Base-by-base conservation (phyloP, 2,888 invertebrate genomes). In the Machimus rusticus region DNA sequence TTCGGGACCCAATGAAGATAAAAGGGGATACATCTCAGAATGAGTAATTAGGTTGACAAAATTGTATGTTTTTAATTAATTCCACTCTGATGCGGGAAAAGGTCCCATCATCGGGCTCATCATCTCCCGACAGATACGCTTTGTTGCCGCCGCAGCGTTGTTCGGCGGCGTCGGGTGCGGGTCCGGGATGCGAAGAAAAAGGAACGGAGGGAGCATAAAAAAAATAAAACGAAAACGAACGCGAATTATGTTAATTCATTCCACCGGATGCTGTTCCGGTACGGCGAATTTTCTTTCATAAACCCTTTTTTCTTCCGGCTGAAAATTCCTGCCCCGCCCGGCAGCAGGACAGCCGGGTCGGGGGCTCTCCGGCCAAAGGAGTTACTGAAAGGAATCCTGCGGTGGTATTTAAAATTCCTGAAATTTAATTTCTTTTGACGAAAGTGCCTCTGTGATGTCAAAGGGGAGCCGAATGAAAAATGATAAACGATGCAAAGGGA, bases 181-280 rank as follows among this genome's bases (percentile, higher is more conserved):
- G 66, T 46, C 23, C 9, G 31, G 74, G 74, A 86, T 51, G 43
- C 46, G 31, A 81, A 39, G 34, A 31, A 51, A 74, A 34, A 79
- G 39, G 66, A 66, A 66, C 12, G 28, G 66, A 66, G 46, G 46
- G 46, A 76, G 76, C n/a, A 37, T 46, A 14, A 46, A 31, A 31
- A 74, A 23, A 51, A 86, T 57, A 77, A 66, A 55, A 55, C 28
- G 28, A 82, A 57, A 86, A 86, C 74, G 66, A 79, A 86, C 34
- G 74, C 79, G 78, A 87, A 87, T 87, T 87, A 87, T 87, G 87
- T 87, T 87, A 87, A 87, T 87, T 87, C 86, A 87, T 87, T 87
- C 74, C 78, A 81, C 87, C 46, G 74, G 46, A 87, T 79, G 57
- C 74, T 87, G 74, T 74, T 87, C 78, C 86, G 86, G 86, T 79